Evolutionary conservation across 53 echinoderm and acorn worm genomes (phyloP), one percentile per base, ranked within the genome.

Genomic region (Luidia sarsii): DNA sequence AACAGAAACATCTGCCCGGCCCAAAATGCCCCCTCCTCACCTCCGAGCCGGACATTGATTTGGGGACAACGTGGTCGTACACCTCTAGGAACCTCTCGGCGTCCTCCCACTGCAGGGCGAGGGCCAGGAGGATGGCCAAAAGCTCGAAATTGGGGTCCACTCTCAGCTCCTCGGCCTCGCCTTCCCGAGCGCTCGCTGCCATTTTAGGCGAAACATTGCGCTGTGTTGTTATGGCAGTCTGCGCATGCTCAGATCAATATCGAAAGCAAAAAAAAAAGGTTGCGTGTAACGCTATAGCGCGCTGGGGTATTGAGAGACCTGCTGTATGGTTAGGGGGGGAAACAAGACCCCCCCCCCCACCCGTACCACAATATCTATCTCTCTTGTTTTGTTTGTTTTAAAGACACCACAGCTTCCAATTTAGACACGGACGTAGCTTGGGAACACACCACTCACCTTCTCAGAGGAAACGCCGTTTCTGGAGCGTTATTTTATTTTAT

Each of bases 231-330:
- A 89, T 89, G 89, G 89, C 89, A 34, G 50, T 67, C 53, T 89
- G 89, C 89, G 89, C 89, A 89, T 89, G 89, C 89, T 84, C 89
- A 89, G 80, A 77, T 38, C 84, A 79, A 84, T 87, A 80, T 80
- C 87, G 70, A 80, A 72, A 72, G 72, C n/a, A n/a, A n/a, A n/a
- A n/a, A n/a, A n/a, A n/a, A n/a, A n/a, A 72, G 72, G 72, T 39
- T 71, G 16, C n/a, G n/a, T n/a, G n/a, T n/a, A n/a, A n/a, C n/a
- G n/a, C n/a, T n/a, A n/a, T n/a, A n/a, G n/a, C n/a, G n/a, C n/a
- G n/a, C n/a, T n/a, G n/a, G n/a, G n/a, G n/a, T n/a, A n/a, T n/a
- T n/a, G n/a, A n/a, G n/a, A n/a, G n/a, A n/a, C n/a, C n/a, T n/a
- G n/a, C n/a, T n/a, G n/a, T n/a, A n/a, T n/a, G n/a, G n/a, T n/a